phyloP scores from a whole-genome alignment of 2,888 invertebrate genomes.

The Uropetala carovei region DNA sequence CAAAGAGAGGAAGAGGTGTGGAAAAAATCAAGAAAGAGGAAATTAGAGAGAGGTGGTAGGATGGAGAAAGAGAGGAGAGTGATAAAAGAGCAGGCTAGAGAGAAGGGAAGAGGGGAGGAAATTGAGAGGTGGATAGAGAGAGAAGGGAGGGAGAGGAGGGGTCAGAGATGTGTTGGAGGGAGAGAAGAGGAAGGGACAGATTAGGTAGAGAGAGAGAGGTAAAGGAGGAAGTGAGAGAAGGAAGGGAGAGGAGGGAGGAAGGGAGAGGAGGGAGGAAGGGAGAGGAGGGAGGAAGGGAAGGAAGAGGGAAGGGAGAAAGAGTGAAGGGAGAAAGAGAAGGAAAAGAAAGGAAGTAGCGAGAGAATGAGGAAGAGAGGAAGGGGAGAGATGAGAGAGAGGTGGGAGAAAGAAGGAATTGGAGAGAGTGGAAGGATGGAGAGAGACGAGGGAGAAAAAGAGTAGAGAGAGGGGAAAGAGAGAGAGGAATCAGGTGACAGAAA shows the following conservation, averaged over 20 bases:
- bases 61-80: not conserved
- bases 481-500: no score
- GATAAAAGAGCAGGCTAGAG: not conserved
- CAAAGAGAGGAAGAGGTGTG: not conserved
- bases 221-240: not conserved
- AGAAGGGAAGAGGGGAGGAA: no score
- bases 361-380: not conserved
- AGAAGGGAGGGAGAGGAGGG: no score
- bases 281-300: not conserved
- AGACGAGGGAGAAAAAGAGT: not conserved
- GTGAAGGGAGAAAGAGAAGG: not conserved
- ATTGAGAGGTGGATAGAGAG: no score
- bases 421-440: not conserved
- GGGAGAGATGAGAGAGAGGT: not conserved
- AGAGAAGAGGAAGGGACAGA: not conserved
- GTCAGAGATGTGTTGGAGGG: no score
- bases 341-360: not conserved
- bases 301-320: not conserved
- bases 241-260: not conserved
- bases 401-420: not conserved
- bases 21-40: not conserved
- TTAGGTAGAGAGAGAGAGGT: not conserved
- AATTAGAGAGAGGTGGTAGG: not conserved
- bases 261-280: not conserved
- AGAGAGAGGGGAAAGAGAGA: not conserved